phyloP scores from a whole-genome alignment of 2,113 vertebrate genomes.

The Gila orcuttii region DNA sequence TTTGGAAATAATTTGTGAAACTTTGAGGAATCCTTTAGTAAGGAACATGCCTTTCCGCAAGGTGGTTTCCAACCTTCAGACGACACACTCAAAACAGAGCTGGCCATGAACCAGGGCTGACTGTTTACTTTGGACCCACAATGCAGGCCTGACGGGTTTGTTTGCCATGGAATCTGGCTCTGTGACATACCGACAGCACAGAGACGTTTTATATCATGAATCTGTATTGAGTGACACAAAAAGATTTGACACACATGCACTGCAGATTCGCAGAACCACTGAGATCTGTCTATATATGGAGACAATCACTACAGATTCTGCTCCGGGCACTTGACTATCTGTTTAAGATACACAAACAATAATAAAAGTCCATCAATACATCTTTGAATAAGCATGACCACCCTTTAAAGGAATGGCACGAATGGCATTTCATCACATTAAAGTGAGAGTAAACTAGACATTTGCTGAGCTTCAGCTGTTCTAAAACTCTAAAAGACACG shows the following conservation, averaged over 20 bases:
- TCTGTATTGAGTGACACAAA: neutral
- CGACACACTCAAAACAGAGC: neutral
- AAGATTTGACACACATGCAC: neutral
- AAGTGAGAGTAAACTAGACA: neutral
- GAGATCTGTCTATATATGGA: neutral
- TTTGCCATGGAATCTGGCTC: slow-evolving; percentile 44
- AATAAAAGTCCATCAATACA: neutral
- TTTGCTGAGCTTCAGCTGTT: neutral
- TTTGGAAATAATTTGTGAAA: slow-evolving; percentile 1
- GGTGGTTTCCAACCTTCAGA: neutral
- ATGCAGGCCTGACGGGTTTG: neutral
- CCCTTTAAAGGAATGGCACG: slow-evolving; percentile 15
- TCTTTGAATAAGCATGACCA: neutral
- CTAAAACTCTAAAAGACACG: neutral
- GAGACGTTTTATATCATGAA: neutral
- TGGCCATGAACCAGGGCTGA: neutral
- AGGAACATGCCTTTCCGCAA: neutral
- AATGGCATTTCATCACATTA: neutral
- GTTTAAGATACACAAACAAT: neutral
- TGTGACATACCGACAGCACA: neutral
- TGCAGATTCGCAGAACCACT: neutral
- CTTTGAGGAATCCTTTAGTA: neutral
- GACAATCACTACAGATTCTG: neutral
- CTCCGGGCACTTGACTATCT: neutral
- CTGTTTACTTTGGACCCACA: neutral